phyloP scores from a whole-genome alignment of 2,113 vertebrate species.

The Poeciliopsis occidentalis region DNA sequence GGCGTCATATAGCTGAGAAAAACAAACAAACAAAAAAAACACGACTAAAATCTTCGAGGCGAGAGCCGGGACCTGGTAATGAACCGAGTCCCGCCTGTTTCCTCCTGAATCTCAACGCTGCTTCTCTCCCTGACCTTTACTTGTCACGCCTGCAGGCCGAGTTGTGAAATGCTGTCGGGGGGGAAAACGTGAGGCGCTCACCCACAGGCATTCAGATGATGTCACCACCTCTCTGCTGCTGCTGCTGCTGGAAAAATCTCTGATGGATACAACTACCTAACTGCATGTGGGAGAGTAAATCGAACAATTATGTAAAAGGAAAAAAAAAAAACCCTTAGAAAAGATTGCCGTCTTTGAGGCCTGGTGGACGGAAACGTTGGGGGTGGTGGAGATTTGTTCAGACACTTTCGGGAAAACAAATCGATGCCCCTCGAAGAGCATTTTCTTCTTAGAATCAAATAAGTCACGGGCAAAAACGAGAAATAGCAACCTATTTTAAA shows the following conservation, averaged over 20 bases:
- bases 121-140: slow-evolving; percentile 45
- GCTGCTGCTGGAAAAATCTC: background rate
- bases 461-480: background rate
- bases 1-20: background rate
- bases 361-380: background rate
- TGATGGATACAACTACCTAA: slow-evolving; percentile 1
- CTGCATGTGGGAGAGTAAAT: slow-evolving; percentile 12
- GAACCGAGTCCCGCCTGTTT: slow-evolving; percentile 22
- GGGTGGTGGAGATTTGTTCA: background rate
- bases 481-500: too few relatives aligned
- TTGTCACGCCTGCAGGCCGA: slow-evolving; percentile 33
- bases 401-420: background rate
- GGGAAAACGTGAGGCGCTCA: slow-evolving; percentile 21
- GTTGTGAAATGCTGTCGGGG: slow-evolving; percentile 34
- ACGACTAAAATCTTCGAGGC: background rate
- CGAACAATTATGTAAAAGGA: slow-evolving; percentile 17
- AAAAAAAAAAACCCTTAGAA: too few relatives aligned
- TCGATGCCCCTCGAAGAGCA: background rate
- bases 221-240: slow-evolving; percentile 5
- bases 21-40: background rate
- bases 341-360: too few relatives aligned
- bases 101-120: slow-evolving; percentile 15
- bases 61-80: slow-evolving; percentile 7
- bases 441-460: background rate
- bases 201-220: slow-evolving; percentile 7